Evolutionary conservation across 1,140 invertebrate species (phyloP).

Genomic region (Philaenus spumarius): DNA sequence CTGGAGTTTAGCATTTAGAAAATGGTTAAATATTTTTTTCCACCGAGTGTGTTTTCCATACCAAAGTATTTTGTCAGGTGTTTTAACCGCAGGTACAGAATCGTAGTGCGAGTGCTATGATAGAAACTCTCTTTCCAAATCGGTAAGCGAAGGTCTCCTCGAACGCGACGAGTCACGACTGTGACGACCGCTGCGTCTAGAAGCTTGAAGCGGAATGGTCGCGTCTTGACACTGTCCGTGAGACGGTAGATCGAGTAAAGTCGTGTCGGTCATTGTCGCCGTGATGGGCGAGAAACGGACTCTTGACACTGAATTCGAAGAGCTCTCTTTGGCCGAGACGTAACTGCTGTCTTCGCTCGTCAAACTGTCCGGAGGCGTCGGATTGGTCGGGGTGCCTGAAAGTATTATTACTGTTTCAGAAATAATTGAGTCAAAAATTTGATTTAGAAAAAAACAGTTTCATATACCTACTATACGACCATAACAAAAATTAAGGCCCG

Average conservation of each 20-base stretch:
- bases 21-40: background rate
- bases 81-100: background rate
- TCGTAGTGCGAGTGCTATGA: constrained; percentile 38
- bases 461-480: no score
- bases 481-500: no score
- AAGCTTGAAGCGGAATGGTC: constrained; percentile 52
- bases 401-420: no score
- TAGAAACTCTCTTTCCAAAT: constrained; percentile 50
- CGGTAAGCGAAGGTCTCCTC: constrained; percentile 46
- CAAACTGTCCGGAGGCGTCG: constrained; percentile 76
- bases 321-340: constrained; percentile 70
- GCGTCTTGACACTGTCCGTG: constrained; percentile 57
- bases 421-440: no score
- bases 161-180: constrained; percentile 32
- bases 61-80: background rate
- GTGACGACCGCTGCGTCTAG: constrained; percentile 26
- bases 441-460: no score
- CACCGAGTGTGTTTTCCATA: background rate
- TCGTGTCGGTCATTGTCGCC: constrained; percentile 34
- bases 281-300: constrained; percentile 74
- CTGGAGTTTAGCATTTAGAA: background rate
- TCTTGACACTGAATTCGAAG: constrained; percentile 51
- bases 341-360: constrained; percentile 80
- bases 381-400: constrained; percentile 64
- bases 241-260: constrained; percentile 51